phyloP scores from a whole-genome alignment of 2,888 invertebrate genomes.

The Mactromeris polynyma region DNA sequence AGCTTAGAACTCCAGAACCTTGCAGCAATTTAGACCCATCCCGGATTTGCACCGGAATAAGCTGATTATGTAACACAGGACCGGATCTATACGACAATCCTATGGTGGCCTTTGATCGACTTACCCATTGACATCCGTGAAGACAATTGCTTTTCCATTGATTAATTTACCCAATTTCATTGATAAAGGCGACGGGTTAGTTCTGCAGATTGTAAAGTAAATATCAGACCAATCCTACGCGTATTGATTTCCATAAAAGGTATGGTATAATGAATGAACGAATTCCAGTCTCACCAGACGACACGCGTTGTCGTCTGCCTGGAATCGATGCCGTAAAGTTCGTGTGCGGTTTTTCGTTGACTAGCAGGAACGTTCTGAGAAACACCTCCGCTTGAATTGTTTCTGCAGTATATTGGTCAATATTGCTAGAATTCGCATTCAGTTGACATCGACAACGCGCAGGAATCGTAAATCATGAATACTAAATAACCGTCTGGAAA shows the following conservation, averaged over 20 bases:
- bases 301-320: not conserved
- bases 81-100: not conserved
- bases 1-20: not conserved
- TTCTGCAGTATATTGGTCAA: not conserved
- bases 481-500: not conserved
- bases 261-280: constrained; percentile 15
- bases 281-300: constrained; percentile 6
- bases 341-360: constrained; percentile 1
- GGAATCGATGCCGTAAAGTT: not conserved
- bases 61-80: not conserved
- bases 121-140: constrained; percentile 14
- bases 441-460: not conserved
- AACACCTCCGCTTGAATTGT: not conserved
- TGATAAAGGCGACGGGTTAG: constrained; percentile 26
- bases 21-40: not conserved
- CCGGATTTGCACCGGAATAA: constrained; percentile 15
- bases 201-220: constrained; percentile 19
- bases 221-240: constrained; percentile 20
- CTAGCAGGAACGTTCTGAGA: not conserved
- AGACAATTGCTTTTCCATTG: constrained; percentile 42
- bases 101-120: not conserved
- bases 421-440: not conserved
- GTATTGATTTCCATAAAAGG: constrained; percentile 23
- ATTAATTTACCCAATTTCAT: constrained; percentile 27
- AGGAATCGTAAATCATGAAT: not conserved